These are phyloP conservation scores for Semicossyphus pulcher DNA, from an alignment of 2,113 vertebrate genomes.

Conservation along the genomic window DNA sequence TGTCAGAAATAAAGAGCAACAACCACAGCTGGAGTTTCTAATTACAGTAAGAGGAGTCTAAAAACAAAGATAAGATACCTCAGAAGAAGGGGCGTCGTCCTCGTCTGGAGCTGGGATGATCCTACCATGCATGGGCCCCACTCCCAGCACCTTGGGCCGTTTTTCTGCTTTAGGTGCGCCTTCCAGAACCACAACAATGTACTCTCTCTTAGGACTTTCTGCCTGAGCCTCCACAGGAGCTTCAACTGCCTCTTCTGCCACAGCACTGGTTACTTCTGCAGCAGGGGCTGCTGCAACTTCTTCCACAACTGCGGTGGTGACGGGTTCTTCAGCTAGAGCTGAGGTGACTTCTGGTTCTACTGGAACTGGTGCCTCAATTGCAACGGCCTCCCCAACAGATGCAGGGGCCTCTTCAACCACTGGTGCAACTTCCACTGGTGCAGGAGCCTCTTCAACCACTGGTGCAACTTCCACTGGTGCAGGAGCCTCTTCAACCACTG, in stretches of 20 bases:
- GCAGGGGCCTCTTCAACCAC: conserved; percentile 5
- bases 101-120: conserved; percentile 75
- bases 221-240: not conserved
- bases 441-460: not conserved
- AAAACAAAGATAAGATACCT: conserved; percentile 61
- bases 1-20: too few relatives aligned
- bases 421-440: not conserved
- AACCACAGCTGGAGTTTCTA: not conserved
- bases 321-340: conserved; percentile 17
- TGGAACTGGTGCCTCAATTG: not conserved
- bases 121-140: conserved; percentile 71
- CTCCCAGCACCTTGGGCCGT: conserved; percentile 75
- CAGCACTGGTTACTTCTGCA: not conserved
- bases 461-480: not conserved
- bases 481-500: not conserved
- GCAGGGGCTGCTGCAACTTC: not conserved
- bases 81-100: conserved; percentile 45
- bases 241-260: not conserved
- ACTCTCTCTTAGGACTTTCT: conserved; percentile 67
- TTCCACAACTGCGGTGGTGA: conserved; percentile 13
- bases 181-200: conserved; percentile 80
- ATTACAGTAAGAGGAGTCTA: not conserved
- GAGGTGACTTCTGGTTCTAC: not conserved
- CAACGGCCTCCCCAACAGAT: not conserved
- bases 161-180: conserved; percentile 74